Conservation (phyloP, 2,113 vertebrate genomes). For the Sapayoa aenigma region DNA sequence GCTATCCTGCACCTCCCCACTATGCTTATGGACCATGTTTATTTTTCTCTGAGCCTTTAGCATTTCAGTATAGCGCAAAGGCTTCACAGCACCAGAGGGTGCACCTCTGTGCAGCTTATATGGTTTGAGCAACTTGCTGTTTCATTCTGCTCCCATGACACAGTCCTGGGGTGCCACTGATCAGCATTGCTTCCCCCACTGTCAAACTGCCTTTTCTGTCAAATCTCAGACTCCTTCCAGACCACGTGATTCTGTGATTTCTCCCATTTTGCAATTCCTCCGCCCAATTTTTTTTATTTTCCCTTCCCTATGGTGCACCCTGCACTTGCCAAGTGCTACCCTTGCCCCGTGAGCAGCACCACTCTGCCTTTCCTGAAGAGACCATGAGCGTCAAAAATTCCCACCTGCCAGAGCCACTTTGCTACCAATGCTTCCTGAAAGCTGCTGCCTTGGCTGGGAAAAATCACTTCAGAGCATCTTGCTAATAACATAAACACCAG, state of each 20-base stretch:
- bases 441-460: background rate
- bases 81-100: background rate
- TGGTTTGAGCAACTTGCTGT: background rate
- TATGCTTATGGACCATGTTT: background rate
- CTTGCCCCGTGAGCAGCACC: background rate
- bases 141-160: fast-evolving
- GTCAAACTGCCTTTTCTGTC: background rate
- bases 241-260: background rate
- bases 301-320: background rate
- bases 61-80: background rate
- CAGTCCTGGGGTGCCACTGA: background rate
- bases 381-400: background rate
- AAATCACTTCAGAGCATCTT: background rate
- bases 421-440: background rate
- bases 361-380: background rate
- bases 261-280: background rate
- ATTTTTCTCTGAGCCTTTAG: background rate
- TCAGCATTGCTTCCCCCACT: background rate
- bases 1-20: background rate
- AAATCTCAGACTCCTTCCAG: background rate
- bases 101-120: background rate
- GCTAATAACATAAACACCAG: background rate
- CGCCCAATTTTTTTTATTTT: background rate
- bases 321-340: background rate
- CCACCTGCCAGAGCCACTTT: fast-evolving